Percentiles rank a stretch among this genome's conserved stretches.
These are phyloP conservation scores for Achlya flavicornis DNA, from an alignment of 2,888 invertebrate species.

Conservation along the genomic window DNA sequence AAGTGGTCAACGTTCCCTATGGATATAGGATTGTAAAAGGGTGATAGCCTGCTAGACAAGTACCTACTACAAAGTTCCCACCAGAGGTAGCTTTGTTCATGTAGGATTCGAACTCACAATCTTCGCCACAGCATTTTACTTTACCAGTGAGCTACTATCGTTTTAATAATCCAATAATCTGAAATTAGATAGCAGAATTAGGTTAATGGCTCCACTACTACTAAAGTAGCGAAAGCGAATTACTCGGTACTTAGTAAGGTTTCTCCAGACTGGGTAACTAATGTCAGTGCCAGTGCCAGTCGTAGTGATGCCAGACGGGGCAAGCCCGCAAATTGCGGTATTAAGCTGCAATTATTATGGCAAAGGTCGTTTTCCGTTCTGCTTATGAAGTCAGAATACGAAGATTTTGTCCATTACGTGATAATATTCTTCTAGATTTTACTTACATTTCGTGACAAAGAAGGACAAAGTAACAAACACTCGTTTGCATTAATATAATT, in stretches of 20 bases:
- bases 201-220: slow-evolving; percentile 30
- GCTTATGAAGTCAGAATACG: neutral
- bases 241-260: slow-evolving; percentile 25
- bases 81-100: no score
- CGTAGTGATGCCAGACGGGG: slow-evolving; percentile 1
- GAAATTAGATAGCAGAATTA: slow-evolving; percentile 27
- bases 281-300: slow-evolving; percentile 8
- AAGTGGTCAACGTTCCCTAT: no score
- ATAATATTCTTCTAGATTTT: no score
- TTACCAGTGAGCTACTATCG: no score
- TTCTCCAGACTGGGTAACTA: slow-evolving; percentile 11
- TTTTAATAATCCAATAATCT: neutral
- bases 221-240: slow-evolving; percentile 22
- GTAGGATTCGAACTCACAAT: no score
- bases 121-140: no score
- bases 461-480: no score
- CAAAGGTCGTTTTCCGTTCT: neutral
- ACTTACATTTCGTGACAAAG: no score
- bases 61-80: no score
- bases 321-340: slow-evolving; percentile 11
- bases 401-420: neutral
- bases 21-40: no score
- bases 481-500: no score
- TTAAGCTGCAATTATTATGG: slow-evolving; percentile 3
- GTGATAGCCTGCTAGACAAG: no score